Evolutionary conservation across 2,113 vertebrate genomes (phyloP).

Genomic region (Chauna torquata): DNA sequence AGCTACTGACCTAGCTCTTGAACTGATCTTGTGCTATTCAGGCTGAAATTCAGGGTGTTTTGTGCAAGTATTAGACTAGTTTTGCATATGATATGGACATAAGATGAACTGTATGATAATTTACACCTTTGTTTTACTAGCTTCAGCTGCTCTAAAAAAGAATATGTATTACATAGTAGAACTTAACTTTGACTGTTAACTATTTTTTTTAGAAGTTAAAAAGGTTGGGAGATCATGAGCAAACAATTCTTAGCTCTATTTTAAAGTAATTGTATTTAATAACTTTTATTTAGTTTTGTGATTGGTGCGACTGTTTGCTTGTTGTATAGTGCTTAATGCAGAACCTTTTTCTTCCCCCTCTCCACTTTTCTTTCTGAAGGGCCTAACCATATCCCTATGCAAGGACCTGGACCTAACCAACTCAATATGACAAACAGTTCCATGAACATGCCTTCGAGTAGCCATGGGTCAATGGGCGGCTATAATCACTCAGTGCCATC

Average conservation of each 20-base stretch:
- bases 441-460: conserved; percentile 94
- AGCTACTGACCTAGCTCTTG: background rate
- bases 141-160: background rate
- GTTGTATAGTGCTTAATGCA: background rate
- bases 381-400: conserved; percentile 97
- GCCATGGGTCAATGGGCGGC: conserved; percentile 93
- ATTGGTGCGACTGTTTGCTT: background rate
- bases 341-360: background rate
- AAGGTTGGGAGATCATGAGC: background rate
- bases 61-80: background rate
- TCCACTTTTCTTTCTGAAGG: conserved; percentile 77
- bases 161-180: background rate
- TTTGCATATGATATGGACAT: background rate
- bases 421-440: conserved; percentile 91
- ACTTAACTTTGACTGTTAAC: background rate
- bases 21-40: background rate
- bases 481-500: conserved; percentile 94
- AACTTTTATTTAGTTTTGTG: background rate
- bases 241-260: background rate
- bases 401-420: conserved; percentile 95
- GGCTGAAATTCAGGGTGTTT: background rate
- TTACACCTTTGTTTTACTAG: background rate
- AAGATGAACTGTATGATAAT: background rate
- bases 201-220: background rate
- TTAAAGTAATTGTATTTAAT: background rate